Conservation (phyloP, 1,140 invertebrate species). For the Drosophila punjabiensis region DNA sequence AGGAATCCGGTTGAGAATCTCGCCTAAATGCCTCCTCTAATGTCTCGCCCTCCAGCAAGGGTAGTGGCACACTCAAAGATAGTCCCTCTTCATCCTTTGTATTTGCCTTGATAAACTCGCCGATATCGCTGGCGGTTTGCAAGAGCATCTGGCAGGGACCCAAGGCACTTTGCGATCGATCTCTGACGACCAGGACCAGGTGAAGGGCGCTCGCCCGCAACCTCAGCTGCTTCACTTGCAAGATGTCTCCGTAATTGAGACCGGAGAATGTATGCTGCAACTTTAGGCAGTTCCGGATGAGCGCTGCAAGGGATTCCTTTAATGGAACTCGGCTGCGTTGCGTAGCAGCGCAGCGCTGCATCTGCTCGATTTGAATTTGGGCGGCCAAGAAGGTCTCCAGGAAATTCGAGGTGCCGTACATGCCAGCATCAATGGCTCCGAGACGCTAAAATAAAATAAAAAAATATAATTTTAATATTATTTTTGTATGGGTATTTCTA, state of each 20-base stretch:
- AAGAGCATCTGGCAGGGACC: constrained; percentile 86
- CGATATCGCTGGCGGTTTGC: constrained; percentile 80
- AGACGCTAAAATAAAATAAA: constrained; percentile 85
- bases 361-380: constrained; percentile 87
- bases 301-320: constrained; percentile 85
- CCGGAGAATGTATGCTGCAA: constrained; percentile 94
- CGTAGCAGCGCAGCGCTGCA: constrained; percentile 75
- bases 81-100: constrained; percentile 39
- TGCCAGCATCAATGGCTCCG: constrained; percentile 93
- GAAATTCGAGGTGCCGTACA: constrained; percentile 94
- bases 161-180: constrained; percentile 86
- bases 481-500: too few relatives aligned
- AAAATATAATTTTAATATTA: too few relatives aligned
- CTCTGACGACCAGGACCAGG: constrained; percentile 89
- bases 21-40: background rate
- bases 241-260: constrained; percentile 90
- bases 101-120: constrained; percentile 85
- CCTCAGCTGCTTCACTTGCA: constrained; percentile 93
- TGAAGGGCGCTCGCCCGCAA: constrained; percentile 94
- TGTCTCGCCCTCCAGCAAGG: background rate
- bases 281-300: constrained; percentile 90
- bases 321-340: constrained; percentile 75
- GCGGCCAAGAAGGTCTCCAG: constrained; percentile 92
- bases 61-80: constrained; percentile 1
- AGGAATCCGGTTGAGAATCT: constrained; percentile 88